phyloP scores from a whole-genome alignment of 2,113 vertebrate species.

The Rallus limicola region DNA sequence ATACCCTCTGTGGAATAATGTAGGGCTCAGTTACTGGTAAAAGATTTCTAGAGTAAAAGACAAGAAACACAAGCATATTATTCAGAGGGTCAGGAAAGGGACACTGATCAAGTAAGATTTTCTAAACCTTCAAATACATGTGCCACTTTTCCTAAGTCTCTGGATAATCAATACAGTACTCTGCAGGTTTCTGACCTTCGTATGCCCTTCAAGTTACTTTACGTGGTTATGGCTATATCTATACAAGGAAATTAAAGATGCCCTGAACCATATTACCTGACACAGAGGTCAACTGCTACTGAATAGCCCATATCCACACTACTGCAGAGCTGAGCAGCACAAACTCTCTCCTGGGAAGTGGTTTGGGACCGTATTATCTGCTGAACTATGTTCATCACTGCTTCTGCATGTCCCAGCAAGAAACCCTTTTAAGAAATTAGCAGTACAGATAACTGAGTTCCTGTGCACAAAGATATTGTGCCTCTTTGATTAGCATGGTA shows the following conservation, averaged over 20 bases:
- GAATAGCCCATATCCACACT: not conserved
- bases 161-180: not conserved
- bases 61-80: not conserved
- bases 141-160: not conserved
- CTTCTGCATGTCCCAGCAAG: not conserved
- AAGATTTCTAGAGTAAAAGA: not conserved
- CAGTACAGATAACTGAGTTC: not conserved
- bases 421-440: not conserved
- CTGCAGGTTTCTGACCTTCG: not conserved
- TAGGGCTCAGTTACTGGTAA: not conserved
- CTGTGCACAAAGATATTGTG: not conserved
- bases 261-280: not conserved
- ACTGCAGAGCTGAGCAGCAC: not conserved
- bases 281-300: not conserved
- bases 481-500: not conserved
- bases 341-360: not conserved
- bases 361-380: not conserved
- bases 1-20: not conserved
- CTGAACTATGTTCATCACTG: not conserved
- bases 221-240: not conserved
- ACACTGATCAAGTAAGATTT: not conserved
- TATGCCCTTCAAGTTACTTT: not conserved
- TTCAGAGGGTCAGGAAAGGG: not conserved
- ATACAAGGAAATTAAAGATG: not conserved
- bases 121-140: not conserved